A percentile compares a stretch with the other conserved stretches of the same genome.
phyloP scores from a whole-genome alignment of 2,113 vertebrate species.

The Oryzias javanicus region DNA sequence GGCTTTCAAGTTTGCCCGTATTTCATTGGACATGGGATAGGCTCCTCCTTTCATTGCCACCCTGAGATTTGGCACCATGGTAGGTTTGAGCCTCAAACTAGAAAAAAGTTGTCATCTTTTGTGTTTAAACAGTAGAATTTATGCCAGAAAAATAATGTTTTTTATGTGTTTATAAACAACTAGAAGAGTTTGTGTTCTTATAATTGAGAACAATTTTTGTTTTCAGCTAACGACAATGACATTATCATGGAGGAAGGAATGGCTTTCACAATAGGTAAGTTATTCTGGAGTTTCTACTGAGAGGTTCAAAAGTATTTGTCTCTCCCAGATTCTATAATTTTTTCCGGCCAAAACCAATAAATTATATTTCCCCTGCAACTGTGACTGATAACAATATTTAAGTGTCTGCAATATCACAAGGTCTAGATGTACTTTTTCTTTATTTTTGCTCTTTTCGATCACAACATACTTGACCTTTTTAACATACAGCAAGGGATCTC shows the following conservation, averaged over 20 bases:
- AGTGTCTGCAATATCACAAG: no score
- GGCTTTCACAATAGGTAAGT: constrained; percentile 78
- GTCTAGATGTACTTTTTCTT: no score
- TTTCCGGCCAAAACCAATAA: no score
- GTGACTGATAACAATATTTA: no score
- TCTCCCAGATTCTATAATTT: no score
- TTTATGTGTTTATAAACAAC: no score
- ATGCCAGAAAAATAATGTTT: not conserved
- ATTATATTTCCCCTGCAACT: no score
- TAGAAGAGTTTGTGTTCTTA: not conserved
- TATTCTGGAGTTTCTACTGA: no score
- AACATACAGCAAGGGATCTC: no score
- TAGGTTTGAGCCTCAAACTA: constrained; percentile 62
- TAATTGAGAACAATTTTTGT: not conserved
- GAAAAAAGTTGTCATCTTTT: not conserved
- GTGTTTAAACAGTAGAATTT: not conserved
- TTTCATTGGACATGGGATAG: constrained; percentile 95
- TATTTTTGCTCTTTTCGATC: no score
- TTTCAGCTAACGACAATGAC: constrained; percentile 76
- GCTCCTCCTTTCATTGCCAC: constrained; percentile 91
- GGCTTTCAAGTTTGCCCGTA: constrained; percentile 88
- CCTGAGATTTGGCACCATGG: constrained; percentile 98
- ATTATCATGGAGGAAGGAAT: constrained; percentile 79
- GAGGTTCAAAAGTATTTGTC: no score
- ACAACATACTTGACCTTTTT: no score